Evolutionary conservation across 2,888 invertebrate genomes (phyloP), one percentile per base, ranked within the genome.

Genomic region (Acronicta psi): DNA sequence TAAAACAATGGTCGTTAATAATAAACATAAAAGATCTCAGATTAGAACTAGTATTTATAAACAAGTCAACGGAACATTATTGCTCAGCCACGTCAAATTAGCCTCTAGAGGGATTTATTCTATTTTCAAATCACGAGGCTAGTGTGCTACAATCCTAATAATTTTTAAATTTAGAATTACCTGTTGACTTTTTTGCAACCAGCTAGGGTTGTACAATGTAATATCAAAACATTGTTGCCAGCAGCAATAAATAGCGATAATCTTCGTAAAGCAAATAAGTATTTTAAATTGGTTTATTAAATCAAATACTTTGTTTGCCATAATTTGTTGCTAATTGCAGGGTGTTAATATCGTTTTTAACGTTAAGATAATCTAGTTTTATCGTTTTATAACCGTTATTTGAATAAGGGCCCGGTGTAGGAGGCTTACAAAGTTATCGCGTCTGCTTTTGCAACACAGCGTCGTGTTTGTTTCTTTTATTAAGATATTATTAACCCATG

Each of bases 271-370:
- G 51, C 61, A 70, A 79, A 74, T 74, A 75, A 45, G 34, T 51
- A 49, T 11, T 37, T 50, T 47, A 58, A 58, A 68, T 63, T 73
- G 66, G 58, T 64, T 76, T 79, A 73, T 76, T 73, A 75, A 69
- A 75, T 67, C 60, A 69, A 65, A 73, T 73, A 68, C 52, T 29
- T 59, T 60, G 55, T 64, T 62, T 52, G 59, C 43, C 34, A 57
- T 75, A 69, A 67, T 71, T 68, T 57, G 58, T 62, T 65, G 38
- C 51, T 73, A 75, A 80, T 78, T 73, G 69, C 59, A 20, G 49
- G 41, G 62, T 58, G 64, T 69, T 73, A 76, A 75, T 75, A 67
- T 60, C 51, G 60, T 56, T 64, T 71, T 75, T 74, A 64, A 63
- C 38, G 40, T 60, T 36, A 45, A 50, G 23, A 71, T 69, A 69